These are phyloP conservation scores for Montipora foliosa DNA, from an alignment of 64 coral and sea anemone species.

Conservation along the genomic window DNA sequence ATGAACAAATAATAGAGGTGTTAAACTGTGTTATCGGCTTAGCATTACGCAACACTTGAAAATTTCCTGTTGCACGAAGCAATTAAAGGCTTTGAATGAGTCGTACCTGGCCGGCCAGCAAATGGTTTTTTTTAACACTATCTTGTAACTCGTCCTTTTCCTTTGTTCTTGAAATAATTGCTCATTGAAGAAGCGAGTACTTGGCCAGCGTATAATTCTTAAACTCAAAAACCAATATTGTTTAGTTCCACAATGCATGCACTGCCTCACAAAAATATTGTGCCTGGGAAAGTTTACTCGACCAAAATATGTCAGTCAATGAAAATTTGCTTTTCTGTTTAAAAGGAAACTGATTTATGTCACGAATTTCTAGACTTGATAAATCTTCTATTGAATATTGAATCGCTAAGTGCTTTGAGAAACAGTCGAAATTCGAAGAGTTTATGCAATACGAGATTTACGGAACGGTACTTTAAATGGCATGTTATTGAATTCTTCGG, in stretches of 20 bases:
- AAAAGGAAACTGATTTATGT: neutral
- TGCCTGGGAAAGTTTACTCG: constrained; percentile 18
- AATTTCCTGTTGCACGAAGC: no score
- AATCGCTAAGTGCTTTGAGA: no score
- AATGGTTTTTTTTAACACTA: neutral
- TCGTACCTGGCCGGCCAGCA: neutral
- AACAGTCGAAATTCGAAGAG: neutral
- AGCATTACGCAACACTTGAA: no score
- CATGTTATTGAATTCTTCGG: neutral
- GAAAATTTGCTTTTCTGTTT: neutral
- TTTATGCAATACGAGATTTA: neutral
- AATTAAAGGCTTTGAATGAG: neutral
- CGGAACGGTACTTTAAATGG: no score
- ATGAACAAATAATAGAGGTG: no score
- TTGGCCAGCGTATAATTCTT: neutral
- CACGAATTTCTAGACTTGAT: neutral
- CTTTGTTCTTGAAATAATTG: constrained; percentile 5
- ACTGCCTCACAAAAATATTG: constrained; percentile 19
- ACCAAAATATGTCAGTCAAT: neutral
- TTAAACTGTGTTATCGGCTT: no score
- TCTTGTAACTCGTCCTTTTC: neutral
- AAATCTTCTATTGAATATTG: no score
- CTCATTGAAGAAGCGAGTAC: constrained; percentile 1
- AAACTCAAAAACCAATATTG: constrained; percentile 46
- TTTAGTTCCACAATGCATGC: neutral